These are phyloP conservation scores for Lepidochitona cinerea DNA, from an alignment of 2,888 invertebrate genomes.

Conservation along the genomic window DNA sequence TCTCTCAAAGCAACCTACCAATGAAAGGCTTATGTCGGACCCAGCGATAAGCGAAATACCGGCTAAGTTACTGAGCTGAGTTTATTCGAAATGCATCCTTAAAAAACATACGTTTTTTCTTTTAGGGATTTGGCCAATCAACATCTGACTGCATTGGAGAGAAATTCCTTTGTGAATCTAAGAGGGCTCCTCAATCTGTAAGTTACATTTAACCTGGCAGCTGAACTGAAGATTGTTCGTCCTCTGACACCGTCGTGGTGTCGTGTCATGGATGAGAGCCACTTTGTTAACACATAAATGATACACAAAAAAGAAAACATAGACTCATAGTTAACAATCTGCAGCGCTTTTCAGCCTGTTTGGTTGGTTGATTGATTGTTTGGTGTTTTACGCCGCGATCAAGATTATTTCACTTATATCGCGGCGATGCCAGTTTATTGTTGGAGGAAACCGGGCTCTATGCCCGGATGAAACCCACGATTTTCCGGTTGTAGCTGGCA, in stretches of 20 bases:
- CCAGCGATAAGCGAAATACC: too few species aligned
- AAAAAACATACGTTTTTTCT: background rate
- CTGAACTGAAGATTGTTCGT: background rate
- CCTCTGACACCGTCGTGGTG: background rate
- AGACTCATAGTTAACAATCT: background rate
- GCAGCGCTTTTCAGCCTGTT: background rate
- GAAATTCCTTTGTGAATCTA: constrained; percentile 66
- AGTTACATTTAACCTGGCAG: constrained; percentile 36
- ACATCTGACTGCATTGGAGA: constrained; percentile 48
- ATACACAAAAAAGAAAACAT: background rate
- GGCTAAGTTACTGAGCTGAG: too few species aligned
- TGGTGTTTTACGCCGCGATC: too few species aligned
- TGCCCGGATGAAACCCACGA: too few species aligned
- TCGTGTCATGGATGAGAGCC: background rate
- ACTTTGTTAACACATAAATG: too few species aligned
- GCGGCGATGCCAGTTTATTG: too few species aligned
- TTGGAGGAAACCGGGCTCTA: too few species aligned
- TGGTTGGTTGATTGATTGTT: too few species aligned
- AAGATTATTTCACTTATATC: too few species aligned
- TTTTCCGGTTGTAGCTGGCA: too few species aligned
- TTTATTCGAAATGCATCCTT: background rate
- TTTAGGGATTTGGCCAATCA: constrained; percentile 67
- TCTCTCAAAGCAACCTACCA: too few species aligned
- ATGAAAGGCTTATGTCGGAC: too few species aligned
- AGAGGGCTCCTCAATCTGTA: constrained; percentile 63